phyloP scores from a whole-genome alignment of 2,888 invertebrate genomes.

The Gastracanthus pulcherrimus region DNA sequence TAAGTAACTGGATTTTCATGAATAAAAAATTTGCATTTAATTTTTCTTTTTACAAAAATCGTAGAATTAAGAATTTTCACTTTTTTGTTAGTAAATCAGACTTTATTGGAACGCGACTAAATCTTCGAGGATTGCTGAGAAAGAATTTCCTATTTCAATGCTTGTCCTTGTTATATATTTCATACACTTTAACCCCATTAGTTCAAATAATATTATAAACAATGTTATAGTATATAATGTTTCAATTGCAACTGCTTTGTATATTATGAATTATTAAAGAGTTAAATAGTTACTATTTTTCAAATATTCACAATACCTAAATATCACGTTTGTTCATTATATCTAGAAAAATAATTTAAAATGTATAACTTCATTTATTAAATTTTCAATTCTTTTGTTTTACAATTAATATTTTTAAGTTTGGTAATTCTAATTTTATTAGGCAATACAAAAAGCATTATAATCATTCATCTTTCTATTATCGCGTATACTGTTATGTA shows the following conservation, averaged over 20 bases:
- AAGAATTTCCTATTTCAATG: constrained; percentile 42
- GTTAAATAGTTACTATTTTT: constrained; percentile 1
- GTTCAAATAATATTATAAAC: background rate
- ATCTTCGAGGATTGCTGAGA: constrained; percentile 21
- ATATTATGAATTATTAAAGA: background rate
- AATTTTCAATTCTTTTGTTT: constrained; percentile 23
- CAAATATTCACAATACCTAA: constrained; percentile 30
- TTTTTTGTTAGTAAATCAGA: background rate
- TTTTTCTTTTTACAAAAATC: background rate
- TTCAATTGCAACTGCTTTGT: background rate
- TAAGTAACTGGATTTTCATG: background rate
- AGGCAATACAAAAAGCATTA: constrained; percentile 43
- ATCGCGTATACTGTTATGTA: background rate
- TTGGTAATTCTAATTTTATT: constrained; percentile 25
- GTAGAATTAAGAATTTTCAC: background rate
- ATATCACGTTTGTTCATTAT: constrained; percentile 41
- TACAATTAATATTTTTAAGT: background rate
- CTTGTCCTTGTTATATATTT: background rate
- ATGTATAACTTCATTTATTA: constrained; percentile 8
- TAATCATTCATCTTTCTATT: constrained; percentile 5
- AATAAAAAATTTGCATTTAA: background rate
- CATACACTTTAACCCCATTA: background rate
- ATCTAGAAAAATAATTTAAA: constrained; percentile 49
- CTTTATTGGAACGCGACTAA: constrained; percentile 17
- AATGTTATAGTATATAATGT: too few relatives aligned